Evolutionary conservation across 2,888 invertebrate species (phyloP).

Genomic region (Hanleya hanleyi): DNA sequence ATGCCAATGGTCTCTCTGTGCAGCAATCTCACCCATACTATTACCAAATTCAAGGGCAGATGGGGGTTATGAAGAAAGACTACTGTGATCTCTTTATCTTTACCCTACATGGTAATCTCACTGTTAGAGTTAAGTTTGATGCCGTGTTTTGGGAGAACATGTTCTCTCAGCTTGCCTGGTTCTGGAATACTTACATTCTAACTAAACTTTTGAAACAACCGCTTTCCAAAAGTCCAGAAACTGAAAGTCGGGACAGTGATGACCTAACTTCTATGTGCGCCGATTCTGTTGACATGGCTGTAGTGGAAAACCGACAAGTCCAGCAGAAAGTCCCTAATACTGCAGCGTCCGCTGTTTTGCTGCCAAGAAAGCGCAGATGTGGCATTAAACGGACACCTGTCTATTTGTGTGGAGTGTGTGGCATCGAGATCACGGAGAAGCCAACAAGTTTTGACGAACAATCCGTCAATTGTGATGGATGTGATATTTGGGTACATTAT

Average conservation of each 20-base stretch:
- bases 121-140: background rate
- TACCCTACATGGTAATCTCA: background rate
- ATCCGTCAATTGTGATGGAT: background rate
- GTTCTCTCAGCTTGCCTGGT: no score
- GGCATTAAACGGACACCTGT: background rate
- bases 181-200: background rate
- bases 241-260: no score
- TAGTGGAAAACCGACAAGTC: no score
- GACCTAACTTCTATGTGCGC: no score
- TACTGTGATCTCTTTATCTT: constrained; percentile 16
- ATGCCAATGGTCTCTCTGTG: background rate
- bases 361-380: background rate
- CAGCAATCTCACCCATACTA: constrained; percentile 16
- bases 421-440: background rate
- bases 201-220: background rate
- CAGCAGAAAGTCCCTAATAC: no score
- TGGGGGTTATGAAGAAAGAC: constrained; percentile 1
- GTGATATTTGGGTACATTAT: background rate
- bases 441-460: background rate
- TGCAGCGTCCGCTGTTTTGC: no score
- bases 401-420: background rate
- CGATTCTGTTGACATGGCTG: no score
- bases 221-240: no score
- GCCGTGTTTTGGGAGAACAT: background rate
- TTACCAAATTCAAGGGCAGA: constrained; percentile 13